Conservation (phyloP, 2,888 invertebrate genomes). For the Dicyrtomina minuta region DNA sequence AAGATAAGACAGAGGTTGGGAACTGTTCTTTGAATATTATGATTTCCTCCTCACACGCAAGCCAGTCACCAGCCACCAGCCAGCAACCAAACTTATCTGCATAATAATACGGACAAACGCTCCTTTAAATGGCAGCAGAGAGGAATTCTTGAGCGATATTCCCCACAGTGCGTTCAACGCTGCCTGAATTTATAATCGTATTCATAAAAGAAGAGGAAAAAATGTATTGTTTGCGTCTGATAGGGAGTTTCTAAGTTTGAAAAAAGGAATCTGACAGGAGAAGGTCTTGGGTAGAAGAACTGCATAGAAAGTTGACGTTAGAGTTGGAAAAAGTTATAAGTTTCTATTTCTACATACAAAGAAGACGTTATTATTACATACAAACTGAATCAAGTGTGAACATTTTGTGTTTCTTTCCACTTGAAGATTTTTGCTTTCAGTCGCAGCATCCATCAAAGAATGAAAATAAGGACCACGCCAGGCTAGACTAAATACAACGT, state of each 20-base stretch:
- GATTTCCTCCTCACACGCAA: not conserved
- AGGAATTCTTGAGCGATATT: too few relatives aligned
- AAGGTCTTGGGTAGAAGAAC: not conserved
- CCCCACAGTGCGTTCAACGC: not conserved
- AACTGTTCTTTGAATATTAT: not conserved
- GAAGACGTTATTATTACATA: too few relatives aligned
- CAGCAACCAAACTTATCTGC: not conserved
- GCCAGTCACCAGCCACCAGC: not conserved
- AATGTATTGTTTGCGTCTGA: not conserved
- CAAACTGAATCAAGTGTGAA: too few relatives aligned
- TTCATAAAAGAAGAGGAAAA: not conserved
- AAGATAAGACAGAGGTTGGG: not conserved
- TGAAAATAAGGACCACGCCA: not conserved
- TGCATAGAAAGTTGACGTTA: not conserved
- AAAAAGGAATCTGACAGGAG: slow-evolving; percentile 1
- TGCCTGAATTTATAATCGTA: not conserved
- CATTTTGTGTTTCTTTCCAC: too few relatives aligned
- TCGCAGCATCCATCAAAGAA: too few relatives aligned
- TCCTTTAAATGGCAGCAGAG: too few relatives aligned
- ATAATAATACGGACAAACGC: not conserved
- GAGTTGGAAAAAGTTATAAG: not conserved
- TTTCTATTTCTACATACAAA: too few relatives aligned
- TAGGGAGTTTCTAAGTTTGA: not conserved
- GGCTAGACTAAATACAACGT: slow-evolving; percentile 5
- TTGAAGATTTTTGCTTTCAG: too few relatives aligned